These are phyloP conservation scores for Cyclophora punctaria DNA, from an alignment of 2,888 invertebrate species.

Conservation along the genomic window DNA sequence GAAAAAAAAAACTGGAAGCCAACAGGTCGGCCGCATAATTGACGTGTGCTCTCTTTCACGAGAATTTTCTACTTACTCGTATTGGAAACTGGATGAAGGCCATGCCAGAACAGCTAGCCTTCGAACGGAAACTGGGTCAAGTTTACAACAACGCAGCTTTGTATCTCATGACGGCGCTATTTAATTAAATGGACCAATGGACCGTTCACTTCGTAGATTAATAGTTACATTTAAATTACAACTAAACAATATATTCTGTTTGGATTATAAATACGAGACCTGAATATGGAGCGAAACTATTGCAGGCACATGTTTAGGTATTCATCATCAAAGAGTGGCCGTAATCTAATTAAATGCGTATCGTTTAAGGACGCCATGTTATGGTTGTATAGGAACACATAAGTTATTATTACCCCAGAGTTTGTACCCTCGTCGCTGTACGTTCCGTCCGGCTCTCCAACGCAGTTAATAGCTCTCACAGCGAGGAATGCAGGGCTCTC, in stretches of 20 bases:
- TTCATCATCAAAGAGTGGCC: conserved; percentile 2
- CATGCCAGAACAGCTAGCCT: conserved; percentile 29
- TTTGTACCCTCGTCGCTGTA: conserved; percentile 23
- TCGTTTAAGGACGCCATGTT: conserved; percentile 23
- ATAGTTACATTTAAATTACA: conserved; percentile 7
- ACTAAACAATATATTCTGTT: conserved; percentile 6
- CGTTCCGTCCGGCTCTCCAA: conserved; percentile 26
- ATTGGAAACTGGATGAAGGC: conserved; percentile 39
- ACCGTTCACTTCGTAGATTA: conserved; percentile 6
- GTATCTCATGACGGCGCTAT: conserved; percentile 14
- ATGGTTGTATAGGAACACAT: conserved; percentile 11
- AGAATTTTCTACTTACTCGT: conserved; percentile 29
- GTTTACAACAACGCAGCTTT: conserved; percentile 29
- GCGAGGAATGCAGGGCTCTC: conserved; percentile 33
- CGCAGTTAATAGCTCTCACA: conserved; percentile 36
- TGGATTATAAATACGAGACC: conserved; percentile 3
- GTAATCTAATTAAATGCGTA: conserved; percentile 21
- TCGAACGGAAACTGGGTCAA: conserved; percentile 34
- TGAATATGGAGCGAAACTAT: no score
- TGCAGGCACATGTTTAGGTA: background rate
- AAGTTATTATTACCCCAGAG: conserved; percentile 18
- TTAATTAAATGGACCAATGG: conserved; percentile 13
- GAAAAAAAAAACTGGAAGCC: conserved; percentile 12
- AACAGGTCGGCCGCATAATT: conserved; percentile 24
- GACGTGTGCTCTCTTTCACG: conserved; percentile 28